Evolutionary conservation across 2,888 invertebrate species (phyloP).

Genomic region (Orchestes rusci): DNA sequence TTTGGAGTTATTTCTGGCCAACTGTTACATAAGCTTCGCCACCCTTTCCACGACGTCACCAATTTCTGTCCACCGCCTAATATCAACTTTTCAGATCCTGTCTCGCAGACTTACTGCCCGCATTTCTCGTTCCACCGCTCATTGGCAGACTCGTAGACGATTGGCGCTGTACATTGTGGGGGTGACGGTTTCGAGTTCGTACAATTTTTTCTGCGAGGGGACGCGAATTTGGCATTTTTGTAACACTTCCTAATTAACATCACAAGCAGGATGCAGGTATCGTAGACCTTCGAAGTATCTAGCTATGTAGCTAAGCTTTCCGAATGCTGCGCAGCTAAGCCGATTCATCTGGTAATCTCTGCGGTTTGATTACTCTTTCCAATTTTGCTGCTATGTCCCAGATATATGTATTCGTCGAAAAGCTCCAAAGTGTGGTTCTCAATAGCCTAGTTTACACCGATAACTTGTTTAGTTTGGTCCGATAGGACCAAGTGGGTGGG

Average conservation of each 20-base stretch:
- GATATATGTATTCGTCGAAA: neutral
- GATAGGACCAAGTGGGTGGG: too few species aligned
- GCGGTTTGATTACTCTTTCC: too few species aligned
- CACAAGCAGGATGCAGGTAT: too few species aligned
- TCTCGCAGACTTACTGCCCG: neutral
- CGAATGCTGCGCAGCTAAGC: too few species aligned
- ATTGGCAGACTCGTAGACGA: too few species aligned
- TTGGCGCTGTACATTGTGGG: neutral
- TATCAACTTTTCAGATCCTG: neutral
- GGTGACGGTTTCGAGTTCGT: neutral
- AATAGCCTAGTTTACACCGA: too few species aligned
- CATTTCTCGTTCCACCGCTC: neutral
- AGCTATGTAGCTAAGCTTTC: neutral
- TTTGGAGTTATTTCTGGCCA: neutral
- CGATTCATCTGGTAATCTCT: too few species aligned
- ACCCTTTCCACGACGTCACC: neutral
- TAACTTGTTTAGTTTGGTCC: too few species aligned
- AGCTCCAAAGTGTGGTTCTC: neutral
- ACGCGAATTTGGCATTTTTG: too few species aligned
- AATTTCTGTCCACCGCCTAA: neutral
- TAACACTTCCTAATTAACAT: too few species aligned
- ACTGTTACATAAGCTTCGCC: neutral
- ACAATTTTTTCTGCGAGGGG: too few species aligned
- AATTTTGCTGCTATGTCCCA: neutral
- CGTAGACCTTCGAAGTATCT: neutral